Base-by-base conservation (phyloP, 2,888 invertebrate genomes). In the Melieria crassipennis region DNA sequence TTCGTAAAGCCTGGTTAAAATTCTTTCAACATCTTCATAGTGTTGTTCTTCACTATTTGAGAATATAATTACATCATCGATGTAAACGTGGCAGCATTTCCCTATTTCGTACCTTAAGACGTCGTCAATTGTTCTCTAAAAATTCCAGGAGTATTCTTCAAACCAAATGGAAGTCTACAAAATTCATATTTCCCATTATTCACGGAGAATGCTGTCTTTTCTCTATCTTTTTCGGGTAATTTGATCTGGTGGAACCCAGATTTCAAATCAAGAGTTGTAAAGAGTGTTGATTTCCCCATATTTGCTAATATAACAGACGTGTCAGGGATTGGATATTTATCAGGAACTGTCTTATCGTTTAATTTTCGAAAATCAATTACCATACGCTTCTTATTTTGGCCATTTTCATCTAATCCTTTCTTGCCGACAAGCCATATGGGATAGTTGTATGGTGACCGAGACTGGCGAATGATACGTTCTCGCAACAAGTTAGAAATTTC, bases 171-270 rank as follows among this genome's bases (percentile, higher is more conserved):
- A 6, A 63, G 46, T 30, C 63, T 46, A 5, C 11, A 72, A 48
- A 73, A 71, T 30, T 74, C 71, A 56, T 74, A 72, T 70, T 71
- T 74, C 13, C 71, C 71, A 16, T 65, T 65, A n/a, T 68, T 68
- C 13, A 69, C 64, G 11, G 45, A 48, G 42, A 70, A 73, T 30
- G 30, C 30, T 30, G 55, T 70, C 48, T 70, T 73, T 45, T 67
- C 57, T 45, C 68, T 58, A 48, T 73, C 68, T 30, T 16, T 30
- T 47, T 73, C 67, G n/a, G 56, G 57, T 10, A 30, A 30, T 30
- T 30, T 30, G 30, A 30, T 30, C 30, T 30, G 30, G 30, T 30
- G 30, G 30, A 30, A 30, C 30, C 30, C 30, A 30, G 30, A 30
- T 30, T 30, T 30, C 30, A 30, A 30, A 30, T 30, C 30, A 30